A percentile compares a stretch with the other conserved stretches of the same genome.
Conservation (phyloP, 1,140 invertebrate species). For the Anadara kagoshimensis region DNA sequence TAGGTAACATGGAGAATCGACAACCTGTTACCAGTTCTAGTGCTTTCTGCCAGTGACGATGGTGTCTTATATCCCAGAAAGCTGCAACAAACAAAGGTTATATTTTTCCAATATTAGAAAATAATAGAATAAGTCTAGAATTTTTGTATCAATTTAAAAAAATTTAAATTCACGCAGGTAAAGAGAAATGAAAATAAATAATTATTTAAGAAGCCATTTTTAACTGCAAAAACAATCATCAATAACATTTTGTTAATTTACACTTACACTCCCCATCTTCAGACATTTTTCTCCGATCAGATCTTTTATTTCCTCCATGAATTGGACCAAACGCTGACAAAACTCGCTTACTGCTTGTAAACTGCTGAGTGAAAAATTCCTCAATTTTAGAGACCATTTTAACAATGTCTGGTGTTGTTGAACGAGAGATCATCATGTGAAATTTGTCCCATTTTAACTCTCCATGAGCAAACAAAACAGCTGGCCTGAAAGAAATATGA, state of each 20-base stretch:
- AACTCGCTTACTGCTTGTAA: conserved; percentile 68
- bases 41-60: conserved; percentile 93
- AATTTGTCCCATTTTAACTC: conserved; percentile 95
- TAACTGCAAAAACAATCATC: neutral
- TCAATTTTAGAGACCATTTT: conserved; percentile 98
- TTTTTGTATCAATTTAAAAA: too few species aligned
- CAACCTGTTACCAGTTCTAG: conserved; percentile 82
- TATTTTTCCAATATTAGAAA: too few species aligned
- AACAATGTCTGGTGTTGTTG: conserved; percentile 94
- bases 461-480: conserved; percentile 94
- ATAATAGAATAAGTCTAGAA: too few species aligned
- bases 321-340: conserved; percentile 65
- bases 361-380: conserved; percentile 87
- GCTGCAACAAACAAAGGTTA: conserved; percentile 24
- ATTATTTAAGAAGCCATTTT: too few species aligned
- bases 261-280: conserved; percentile 50
- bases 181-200: too few species aligned
- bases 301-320: conserved; percentile 33
- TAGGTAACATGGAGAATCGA: conserved; percentile 82
- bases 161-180: too few species aligned
- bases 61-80: conserved; percentile 78
- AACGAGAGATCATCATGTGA: conserved; percentile 96
- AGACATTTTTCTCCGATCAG: conserved; percentile 32
- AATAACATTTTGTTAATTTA: neutral
- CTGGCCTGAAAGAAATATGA: conserved; percentile 78